Base-by-base conservation (phyloP, 2,797 vertebrate genomes). In the Micropoecilia bifurca region DNA sequence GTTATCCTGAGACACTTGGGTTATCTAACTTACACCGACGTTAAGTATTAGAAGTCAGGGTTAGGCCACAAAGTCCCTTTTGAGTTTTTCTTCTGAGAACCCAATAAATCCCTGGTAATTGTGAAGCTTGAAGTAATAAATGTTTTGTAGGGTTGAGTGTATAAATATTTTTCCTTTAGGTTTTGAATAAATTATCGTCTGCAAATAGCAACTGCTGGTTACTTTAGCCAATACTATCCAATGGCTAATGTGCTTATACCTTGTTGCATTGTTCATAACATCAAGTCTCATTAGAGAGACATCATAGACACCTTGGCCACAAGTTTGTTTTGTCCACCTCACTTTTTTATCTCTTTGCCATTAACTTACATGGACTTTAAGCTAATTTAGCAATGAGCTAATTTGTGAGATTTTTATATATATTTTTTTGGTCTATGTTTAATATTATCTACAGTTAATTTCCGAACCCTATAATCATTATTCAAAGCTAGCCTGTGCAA, bases 251-350 rank as follows among this genome's bases (percentile, higher is more conserved):
- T 39, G 33, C 7, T 66, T 3, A 39, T 66, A 7, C 33, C 20
- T 66, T 36, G 2, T 66, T 39, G 3, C 16, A 20, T 47, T 43
- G 73, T 71, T 81, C 81, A 57, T 88, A 85, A 86, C 84, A 85
- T 86, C 61, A 91, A 86, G 85, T 85, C 80, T 87, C 81, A 45
- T 80, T 48, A 18, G 6, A 71, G 83, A 80, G 83, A 92, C 81
- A 89, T 91, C 86, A 92, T 90, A 91, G 61, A 68, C 82, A 73
- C 75, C 20, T n/a, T 75, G 84, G 2, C 7, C 59, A 63, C 4
- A 16, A 36, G 30, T 36, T 63, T 30, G 30, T 63, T 63, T 33
- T 63, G 4, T 20, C 16, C 6, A 36, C 18, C 6, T 36, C 59
- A 36, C 30, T 33, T 16, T 63, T 63, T 36, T 36, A 36, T 63